phyloP scores from a whole-genome alignment of 2,113 vertebrate genomes.

The Anseranas semipalmata region DNA sequence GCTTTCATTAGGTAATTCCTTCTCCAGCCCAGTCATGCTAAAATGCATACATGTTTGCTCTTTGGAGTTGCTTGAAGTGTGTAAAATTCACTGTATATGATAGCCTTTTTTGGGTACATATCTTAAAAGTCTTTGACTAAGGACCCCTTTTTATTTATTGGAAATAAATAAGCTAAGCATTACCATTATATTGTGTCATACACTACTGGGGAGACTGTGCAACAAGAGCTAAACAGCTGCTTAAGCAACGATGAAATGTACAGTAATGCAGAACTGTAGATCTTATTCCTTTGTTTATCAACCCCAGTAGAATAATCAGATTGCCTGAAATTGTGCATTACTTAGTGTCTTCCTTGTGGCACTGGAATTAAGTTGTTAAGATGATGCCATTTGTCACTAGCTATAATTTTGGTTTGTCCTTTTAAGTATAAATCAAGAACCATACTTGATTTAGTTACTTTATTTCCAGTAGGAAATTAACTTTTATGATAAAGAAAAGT shows the following conservation, averaged over 20 bases:
- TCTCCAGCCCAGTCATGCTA: not conserved
- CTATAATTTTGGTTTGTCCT: not conserved
- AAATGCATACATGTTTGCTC: not conserved
- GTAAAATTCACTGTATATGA: not conserved
- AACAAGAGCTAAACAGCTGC: not conserved
- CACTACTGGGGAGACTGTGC: not conserved
- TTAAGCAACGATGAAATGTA: rapidly evolving
- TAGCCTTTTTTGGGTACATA: not conserved
- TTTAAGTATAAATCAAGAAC: not conserved
- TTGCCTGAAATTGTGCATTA: not conserved
- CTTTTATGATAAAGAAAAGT: not conserved
- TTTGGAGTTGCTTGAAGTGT: not conserved
- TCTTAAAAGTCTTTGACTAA: not conserved
- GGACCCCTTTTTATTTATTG: not conserved
- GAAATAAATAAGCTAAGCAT: not conserved
- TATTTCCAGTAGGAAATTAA: not conserved
- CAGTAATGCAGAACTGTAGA: not conserved
- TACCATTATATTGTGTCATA: not conserved
- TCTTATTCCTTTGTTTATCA: not conserved
- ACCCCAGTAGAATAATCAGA: not conserved
- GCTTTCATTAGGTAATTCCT: not conserved
- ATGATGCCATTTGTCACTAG: not conserved
- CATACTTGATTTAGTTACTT: not conserved
- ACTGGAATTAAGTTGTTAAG: not conserved
- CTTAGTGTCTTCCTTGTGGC: not conserved